Base-by-base conservation (phyloP, 2,113 vertebrate genomes). In the Caranx melampygus region DNA sequence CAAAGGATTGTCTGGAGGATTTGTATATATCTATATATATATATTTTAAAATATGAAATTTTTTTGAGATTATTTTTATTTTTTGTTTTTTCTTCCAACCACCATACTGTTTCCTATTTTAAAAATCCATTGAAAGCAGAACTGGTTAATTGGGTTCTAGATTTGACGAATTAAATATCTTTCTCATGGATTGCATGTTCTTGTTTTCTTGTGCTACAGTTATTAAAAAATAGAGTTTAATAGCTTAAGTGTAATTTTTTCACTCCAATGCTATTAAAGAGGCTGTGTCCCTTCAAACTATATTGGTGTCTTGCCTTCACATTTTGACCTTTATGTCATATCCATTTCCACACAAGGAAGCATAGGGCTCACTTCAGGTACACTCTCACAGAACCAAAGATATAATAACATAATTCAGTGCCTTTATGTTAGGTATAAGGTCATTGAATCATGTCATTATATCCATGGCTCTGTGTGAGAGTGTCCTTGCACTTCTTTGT, bases 251-350 rank as follows among this genome's bases (percentile, higher is more conserved):
- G 94, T 95, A 93, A 88, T 94, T 95, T 94, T 94, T 91, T 92
- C 91, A 95, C 93, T 95, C 85, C 91, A 94, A 93, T 93, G 84
- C 92, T 92, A 95, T 95, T 95, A 94, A 95, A 95, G 84, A 94
- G 86, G 87, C 86, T 68, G 85, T 93, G 93, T 93, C 90, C 92
- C 90, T 93, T 93, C 88, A 82, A 88, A 81, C 26, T 77, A 58
- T 67, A 66, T 35, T 34, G 0, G 18, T 85, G 75, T 85, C 58
- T 82, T 20, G 20, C 72, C 15, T 72, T 84, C 33, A 49, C 82
- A 52, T 33, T 85, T 85, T 82, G 5, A 26, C 26, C 26, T 26
- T 26, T 26, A 26, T 42, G 40, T 60, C 20, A 40, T 26, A 26
- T 26, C 26, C 26, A 26, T 26, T 26, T 26, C 26, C 26, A 26